These are phyloP conservation scores for Drosophila persimilis DNA, from an alignment of 1,140 invertebrate genomes.

Conservation along the genomic window DNA sequence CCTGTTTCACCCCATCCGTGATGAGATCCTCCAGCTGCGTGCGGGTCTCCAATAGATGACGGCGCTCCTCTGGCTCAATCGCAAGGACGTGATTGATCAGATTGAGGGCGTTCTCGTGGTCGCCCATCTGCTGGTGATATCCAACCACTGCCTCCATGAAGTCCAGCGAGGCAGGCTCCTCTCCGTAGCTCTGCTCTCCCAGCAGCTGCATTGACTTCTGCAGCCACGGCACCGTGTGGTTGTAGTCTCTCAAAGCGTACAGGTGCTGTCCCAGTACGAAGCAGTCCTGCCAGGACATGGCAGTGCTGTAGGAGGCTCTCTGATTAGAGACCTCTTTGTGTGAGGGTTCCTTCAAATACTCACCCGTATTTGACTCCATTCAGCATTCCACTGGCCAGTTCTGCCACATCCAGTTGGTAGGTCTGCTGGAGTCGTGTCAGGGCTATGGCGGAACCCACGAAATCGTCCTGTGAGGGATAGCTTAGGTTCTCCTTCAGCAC, in stretches of 20 bases:
- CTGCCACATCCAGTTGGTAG: conserved; percentile 94
- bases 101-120: conserved; percentile 91
- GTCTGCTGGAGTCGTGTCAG: conserved; percentile 97
- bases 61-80: conserved; percentile 92
- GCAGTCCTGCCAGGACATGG: conserved; percentile 93
- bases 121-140: conserved; percentile 91
- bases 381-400: conserved; percentile 94
- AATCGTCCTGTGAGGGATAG: conserved; percentile 93
- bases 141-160: conserved; percentile 71
- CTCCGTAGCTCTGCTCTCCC: conserved; percentile 42
- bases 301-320: conserved; percentile 77
- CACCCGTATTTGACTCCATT: conserved; percentile 93
- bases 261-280: conserved; percentile 97
- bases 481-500: conserved; percentile 87
- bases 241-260: conserved; percentile 96
- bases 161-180: conserved; percentile 56
- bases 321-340: no score
- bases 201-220: conserved; percentile 87
- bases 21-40: conserved; percentile 83
- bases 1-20: conserved; percentile 58
- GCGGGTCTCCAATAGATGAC: conserved; percentile 90
- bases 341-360: conserved; percentile 18
- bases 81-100: conserved; percentile 94
- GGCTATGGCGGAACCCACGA: conserved; percentile 96
- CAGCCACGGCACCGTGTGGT: conserved; percentile 97